phyloP scores from a whole-genome alignment of 2,797 vertebrate genomes.

The Pangasius djambal region DNA sequence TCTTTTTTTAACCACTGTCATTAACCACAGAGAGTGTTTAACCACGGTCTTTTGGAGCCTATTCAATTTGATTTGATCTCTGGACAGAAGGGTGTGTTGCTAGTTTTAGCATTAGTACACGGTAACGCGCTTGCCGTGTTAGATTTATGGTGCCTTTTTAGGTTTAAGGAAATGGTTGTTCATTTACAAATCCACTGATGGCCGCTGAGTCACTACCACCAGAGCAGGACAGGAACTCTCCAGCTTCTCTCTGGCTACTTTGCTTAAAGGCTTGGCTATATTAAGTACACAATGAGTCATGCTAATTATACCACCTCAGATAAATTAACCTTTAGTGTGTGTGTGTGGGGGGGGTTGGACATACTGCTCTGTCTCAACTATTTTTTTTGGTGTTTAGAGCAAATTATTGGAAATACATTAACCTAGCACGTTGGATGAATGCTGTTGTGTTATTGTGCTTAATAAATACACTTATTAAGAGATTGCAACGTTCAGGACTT shows the following conservation, averaged over 20 bases:
- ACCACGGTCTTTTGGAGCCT: no score
- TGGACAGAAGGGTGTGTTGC: neutral
- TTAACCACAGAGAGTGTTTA: neutral
- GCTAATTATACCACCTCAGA: constrained; percentile 39
- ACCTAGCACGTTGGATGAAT: neutral
- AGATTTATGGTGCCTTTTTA: neutral
- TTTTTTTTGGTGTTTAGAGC: no score
- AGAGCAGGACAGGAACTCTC: neutral
- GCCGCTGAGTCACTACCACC: neutral
- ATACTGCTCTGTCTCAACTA: no score
- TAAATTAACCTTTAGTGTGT: constrained; percentile 26
- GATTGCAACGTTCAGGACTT: neutral
- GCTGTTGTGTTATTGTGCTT: neutral
- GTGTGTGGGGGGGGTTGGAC: neutral
- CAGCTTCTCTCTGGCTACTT: neutral
- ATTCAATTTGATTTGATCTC: neutral
- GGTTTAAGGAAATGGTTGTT: neutral
- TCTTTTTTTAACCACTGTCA: neutral
- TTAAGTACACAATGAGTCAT: constrained; percentile 54
- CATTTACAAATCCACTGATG: neutral
- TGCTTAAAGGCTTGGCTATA: constrained; percentile 19
- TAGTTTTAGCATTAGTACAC: neutral
- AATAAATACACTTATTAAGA: neutral
- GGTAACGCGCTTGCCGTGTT: neutral
- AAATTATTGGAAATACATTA: neutral